Conservation (phyloP, 2,888 invertebrate species). For the Anthophora plumipes region DNA sequence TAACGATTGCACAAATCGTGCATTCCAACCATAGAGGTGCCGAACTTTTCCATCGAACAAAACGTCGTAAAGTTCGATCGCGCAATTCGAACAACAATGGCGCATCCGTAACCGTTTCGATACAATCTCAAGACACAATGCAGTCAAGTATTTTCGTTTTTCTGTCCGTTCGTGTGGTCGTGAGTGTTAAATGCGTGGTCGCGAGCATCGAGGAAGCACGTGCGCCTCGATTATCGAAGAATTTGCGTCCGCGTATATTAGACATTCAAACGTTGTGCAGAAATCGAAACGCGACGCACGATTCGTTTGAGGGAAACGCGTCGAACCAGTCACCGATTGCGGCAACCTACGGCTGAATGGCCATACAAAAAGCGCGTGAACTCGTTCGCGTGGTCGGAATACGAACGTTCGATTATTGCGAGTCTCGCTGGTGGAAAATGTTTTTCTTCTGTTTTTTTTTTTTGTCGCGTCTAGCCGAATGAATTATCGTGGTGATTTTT, state of each 20-base stretch:
- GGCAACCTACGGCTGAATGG: constrained; percentile 34
- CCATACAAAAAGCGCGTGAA: constrained; percentile 46
- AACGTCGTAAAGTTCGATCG: too few relatives aligned
- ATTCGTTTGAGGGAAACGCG: constrained; percentile 24
- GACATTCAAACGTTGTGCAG: neutral
- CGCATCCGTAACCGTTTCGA: too few relatives aligned
- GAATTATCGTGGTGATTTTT: constrained; percentile 1
- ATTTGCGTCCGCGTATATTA: constrained; percentile 34
- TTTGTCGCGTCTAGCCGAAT: neutral
- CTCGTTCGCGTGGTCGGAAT: constrained; percentile 42
- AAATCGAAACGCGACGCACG: constrained; percentile 17
- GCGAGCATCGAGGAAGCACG: neutral
- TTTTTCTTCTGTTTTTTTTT: too few relatives aligned
- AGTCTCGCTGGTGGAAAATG: constrained; percentile 8
- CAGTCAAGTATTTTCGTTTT: neutral
- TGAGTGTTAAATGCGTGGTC: neutral
- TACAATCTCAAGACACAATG: too few relatives aligned
- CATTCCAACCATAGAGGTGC: too few relatives aligned
- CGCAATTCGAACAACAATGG: too few relatives aligned
- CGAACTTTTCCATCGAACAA: too few relatives aligned
- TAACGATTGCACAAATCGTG: too few relatives aligned
- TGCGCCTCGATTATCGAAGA: constrained; percentile 9
- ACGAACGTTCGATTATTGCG: constrained; percentile 22
- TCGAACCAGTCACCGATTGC: constrained; percentile 35
- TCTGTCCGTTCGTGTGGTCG: neutral